These are phyloP conservation scores for Cliona cf. orientalis DNA, from an alignment of 37 sponge, comb jelly and placozoan genomes.

Conservation along the genomic window DNA sequence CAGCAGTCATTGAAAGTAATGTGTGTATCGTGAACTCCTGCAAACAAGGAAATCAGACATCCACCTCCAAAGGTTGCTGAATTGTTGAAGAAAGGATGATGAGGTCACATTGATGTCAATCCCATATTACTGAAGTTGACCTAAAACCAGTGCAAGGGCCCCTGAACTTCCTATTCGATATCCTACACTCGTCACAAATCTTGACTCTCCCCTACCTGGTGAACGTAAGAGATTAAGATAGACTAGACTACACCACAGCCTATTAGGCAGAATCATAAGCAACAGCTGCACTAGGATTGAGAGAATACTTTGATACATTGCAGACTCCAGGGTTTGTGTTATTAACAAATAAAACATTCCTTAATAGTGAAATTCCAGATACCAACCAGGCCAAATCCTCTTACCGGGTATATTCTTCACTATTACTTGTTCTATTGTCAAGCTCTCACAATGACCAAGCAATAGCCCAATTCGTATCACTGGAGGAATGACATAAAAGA, in stretches of 20 bases:
- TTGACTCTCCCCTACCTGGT: background rate
- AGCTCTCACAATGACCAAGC: slow-evolving; percentile 5
- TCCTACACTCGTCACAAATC: background rate
- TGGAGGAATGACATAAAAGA: background rate
- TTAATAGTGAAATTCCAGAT: slow-evolving; percentile 25
- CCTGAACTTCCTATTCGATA: slow-evolving; percentile 26
- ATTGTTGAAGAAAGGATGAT: background rate
- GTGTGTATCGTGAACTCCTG: background rate
- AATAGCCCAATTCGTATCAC: background rate
- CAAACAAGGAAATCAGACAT: background rate
- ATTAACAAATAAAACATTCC: background rate
- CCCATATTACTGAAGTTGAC: background rate
- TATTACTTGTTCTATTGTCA: slow-evolving; percentile 12
- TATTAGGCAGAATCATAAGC: background rate
- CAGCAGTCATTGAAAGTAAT: too few relatives aligned
- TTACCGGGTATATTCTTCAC: slow-evolving; percentile 19
- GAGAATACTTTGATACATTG: background rate
- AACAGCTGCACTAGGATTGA: background rate
- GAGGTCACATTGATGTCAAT: background rate
- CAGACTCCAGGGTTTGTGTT: background rate
- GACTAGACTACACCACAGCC: slow-evolving; percentile 18
- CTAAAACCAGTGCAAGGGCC: background rate
- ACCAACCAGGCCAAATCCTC: slow-evolving; percentile 46
- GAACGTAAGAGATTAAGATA: background rate
- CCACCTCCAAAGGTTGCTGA: background rate